Evolutionary conservation across 1,140 invertebrate species (phyloP).

Genomic region (Solenopsis fugax): DNA sequence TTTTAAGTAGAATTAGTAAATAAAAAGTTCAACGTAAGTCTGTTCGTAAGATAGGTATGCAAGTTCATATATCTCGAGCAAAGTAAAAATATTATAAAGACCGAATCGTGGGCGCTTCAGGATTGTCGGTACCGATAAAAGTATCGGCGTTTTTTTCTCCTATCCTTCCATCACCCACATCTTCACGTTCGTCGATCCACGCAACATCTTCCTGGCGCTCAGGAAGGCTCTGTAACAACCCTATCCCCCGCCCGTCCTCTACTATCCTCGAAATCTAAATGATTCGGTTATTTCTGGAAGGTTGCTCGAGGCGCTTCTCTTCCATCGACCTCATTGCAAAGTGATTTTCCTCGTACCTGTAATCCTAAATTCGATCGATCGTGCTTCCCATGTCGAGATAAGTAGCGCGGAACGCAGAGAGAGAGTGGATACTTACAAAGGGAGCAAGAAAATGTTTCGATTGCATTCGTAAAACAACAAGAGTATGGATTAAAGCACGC

Average conservation of each 20-base stretch:
- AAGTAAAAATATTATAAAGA: conserved; percentile 67
- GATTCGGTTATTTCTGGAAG: conserved; percentile 78
- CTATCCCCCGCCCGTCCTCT: conserved; percentile 40
- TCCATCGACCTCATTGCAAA: conserved; percentile 69
- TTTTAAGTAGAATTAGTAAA: not conserved
- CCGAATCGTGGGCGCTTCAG: conserved; percentile 60
- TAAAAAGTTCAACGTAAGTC: not conserved
- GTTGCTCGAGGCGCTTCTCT: conserved; percentile 75
- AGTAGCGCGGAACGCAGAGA: conserved; percentile 23
- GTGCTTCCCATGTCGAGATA: conserved; percentile 42
- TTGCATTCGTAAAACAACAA: conserved; percentile 41
- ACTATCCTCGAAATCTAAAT: conserved; percentile 75
- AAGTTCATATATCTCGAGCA: conserved; percentile 68
- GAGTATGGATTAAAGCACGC: conserved; percentile 19
- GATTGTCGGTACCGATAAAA: conserved; percentile 72
- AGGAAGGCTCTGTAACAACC: conserved; percentile 57
- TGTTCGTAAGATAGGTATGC: not conserved
- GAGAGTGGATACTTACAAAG: conserved; percentile 33
- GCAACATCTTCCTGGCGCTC: conserved; percentile 57
- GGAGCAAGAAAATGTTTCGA: conserved; percentile 27
- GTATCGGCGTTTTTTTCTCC: conserved; percentile 65
- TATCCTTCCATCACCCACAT: conserved; percentile 28
- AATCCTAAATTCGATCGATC: conserved; percentile 77
- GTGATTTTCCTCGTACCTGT: conserved; percentile 77
- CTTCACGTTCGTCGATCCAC: conserved; percentile 57